Evolutionary conservation across 2,113 vertebrate species (phyloP).

Genomic region (Dicaeum eximium): DNA sequence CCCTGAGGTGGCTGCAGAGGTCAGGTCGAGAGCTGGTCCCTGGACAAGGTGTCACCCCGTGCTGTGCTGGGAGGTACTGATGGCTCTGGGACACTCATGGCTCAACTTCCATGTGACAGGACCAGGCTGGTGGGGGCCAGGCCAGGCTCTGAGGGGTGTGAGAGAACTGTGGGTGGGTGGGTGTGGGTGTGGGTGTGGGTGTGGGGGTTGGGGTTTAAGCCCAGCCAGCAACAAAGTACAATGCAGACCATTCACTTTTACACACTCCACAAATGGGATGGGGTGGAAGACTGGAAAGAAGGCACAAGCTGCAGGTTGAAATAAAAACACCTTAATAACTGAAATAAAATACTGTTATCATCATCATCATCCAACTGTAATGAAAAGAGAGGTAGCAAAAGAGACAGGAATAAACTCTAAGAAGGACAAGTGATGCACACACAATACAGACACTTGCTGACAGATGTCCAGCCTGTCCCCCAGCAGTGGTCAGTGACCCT

Average conservation of each 20-base stretch:
- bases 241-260: background rate
- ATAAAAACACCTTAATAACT: background rate
- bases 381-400: background rate
- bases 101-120: background rate
- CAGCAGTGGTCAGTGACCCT: background rate
- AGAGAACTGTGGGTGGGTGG: background rate
- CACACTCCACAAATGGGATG: background rate
- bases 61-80: background rate
- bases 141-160: background rate
- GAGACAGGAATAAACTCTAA: background rate
- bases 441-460: background rate
- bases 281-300: background rate
- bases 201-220: background rate
- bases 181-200: background rate
- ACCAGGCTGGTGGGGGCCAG: background rate
- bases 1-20: background rate
- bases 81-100: background rate
- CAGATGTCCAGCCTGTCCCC: background rate
- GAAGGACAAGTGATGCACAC: background rate
- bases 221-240: background rate
- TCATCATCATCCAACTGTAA: background rate
- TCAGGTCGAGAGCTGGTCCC: fast-evolving
- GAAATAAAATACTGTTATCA: background rate
- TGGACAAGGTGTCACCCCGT: fast-evolving
- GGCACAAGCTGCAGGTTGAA: background rate